Conservation (phyloP, 1,140 invertebrate species). For the Luehdorfia chinensis region DNA sequence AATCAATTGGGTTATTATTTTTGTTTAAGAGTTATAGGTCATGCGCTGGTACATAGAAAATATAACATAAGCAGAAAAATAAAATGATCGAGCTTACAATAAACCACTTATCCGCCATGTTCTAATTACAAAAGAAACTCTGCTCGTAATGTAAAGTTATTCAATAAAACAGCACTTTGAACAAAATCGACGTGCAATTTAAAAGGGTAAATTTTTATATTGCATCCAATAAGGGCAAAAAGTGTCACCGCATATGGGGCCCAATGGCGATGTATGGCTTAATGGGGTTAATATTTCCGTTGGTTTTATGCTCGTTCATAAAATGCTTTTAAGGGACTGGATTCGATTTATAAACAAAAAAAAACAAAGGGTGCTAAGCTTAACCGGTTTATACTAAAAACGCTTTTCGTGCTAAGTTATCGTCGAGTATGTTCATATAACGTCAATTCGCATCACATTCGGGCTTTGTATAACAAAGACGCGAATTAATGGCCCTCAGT, state of each 20-base stretch:
- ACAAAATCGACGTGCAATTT: background rate
- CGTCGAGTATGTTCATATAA: constrained; percentile 54
- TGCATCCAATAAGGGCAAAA: background rate
- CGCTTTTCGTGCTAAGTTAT: constrained; percentile 50
- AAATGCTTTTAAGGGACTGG: constrained; percentile 30
- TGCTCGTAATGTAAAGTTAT: background rate
- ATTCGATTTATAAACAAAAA: constrained; percentile 24
- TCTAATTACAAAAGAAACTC: background rate
- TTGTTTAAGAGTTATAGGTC: too few relatives aligned
- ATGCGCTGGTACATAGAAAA: too few relatives aligned
- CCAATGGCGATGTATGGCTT: background rate
- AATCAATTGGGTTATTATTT: too few relatives aligned
- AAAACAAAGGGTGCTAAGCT: constrained; percentile 25
- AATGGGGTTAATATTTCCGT: constrained; percentile 14
- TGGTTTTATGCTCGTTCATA: constrained; percentile 1
- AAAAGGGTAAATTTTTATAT: constrained; percentile 12
- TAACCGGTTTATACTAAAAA: constrained; percentile 40
- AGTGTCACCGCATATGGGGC: background rate
- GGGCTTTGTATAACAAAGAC: constrained; percentile 73
- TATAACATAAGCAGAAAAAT: too few relatives aligned
- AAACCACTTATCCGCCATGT: background rate
- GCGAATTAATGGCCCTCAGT: constrained; percentile 72
- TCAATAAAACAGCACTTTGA: constrained; percentile 2
- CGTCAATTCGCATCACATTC: constrained; percentile 62
- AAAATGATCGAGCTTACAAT: background rate